These are phyloP conservation scores for Macrophya alboannulata DNA, from an alignment of 2,888 invertebrate genomes.

Conservation along the genomic window DNA sequence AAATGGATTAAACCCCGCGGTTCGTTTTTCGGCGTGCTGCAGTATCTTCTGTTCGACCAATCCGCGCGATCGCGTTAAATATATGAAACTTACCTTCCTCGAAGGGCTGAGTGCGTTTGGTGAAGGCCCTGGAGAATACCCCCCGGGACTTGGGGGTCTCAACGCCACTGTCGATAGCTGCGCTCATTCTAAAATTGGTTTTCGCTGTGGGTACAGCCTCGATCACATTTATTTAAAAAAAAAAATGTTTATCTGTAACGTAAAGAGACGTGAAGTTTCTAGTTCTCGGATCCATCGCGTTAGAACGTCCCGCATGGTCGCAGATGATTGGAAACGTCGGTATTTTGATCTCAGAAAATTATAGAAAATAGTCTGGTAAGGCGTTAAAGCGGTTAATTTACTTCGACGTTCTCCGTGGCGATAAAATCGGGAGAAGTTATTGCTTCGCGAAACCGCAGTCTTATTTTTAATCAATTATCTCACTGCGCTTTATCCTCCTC, in stretches of 20 bases:
- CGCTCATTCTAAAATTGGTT: slow-evolving; percentile 67
- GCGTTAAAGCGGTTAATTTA: background rate
- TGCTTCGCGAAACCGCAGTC: background rate
- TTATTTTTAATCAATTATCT: background rate
- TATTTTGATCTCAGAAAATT: background rate
- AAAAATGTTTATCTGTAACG: background rate
- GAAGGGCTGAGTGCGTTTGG: slow-evolving; percentile 76
- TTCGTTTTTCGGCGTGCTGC: slow-evolving; percentile 21
- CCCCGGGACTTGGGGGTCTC: slow-evolving; percentile 73
- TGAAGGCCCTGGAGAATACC: slow-evolving; percentile 76
- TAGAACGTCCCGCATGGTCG: background rate
- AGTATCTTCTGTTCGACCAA: background rate
- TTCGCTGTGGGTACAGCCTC: background rate
- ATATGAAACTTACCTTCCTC: slow-evolving; percentile 75
- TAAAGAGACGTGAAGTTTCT: background rate
- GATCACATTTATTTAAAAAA: slow-evolving; percentile 29
- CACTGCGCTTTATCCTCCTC: background rate
- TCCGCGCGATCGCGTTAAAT: slow-evolving; percentile 9
- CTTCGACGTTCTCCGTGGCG: background rate
- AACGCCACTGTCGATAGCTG: slow-evolving; percentile 73
- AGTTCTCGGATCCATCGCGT: background rate
- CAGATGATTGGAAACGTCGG: slow-evolving; percentile 30
- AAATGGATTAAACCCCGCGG: slow-evolving; percentile 37
- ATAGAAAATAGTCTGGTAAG: background rate
- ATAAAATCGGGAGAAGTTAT: slow-evolving; percentile 3